Base-by-base conservation (phyloP, 2,888 invertebrate genomes). In the Dexiosoma caninum region DNA sequence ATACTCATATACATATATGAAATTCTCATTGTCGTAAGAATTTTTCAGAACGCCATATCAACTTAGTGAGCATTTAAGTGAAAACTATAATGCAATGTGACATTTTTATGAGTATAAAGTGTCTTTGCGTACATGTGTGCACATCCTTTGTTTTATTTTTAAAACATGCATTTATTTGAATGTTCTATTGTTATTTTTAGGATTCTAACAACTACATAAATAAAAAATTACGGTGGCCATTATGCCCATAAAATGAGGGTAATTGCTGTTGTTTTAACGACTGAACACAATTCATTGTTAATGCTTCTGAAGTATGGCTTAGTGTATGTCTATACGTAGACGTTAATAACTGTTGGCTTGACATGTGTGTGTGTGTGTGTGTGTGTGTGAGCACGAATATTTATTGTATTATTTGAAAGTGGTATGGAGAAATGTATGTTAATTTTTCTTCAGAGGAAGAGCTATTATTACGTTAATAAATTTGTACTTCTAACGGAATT, bases 41-140 rank as follows among this genome's bases (percentile, higher is more conserved):
- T 49, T 70, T 70, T 64, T 64, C 64, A 70, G 75, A 35, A 66
- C 79, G 57, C 70, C 62, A 71, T 51, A 75, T 59, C 66, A 75
- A 75, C 66, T 80, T 80, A 75, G 59, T 46, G 75, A 75, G 70
- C 46, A 71, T 75, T 80, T 80, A 75, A 80, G 79, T 80, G 70
- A 80, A 80, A 80, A 80, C 64, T 66, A 59, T 71, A 80, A 75
- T 71, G 53, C 66, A 80, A 75, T 64, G 44, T 59, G 59, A 80
- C 66, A 71, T 64, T 66, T 75, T 75, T 60, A 80, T 53, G 70
- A 71, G 46, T 27, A 27, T 74, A 32, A 55, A 66, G n/a, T 19
- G 14, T 8, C 46, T 14, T 2, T n/a, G 35, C 7, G 14, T 35
- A 23, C 7, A 21, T 32, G 8, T 55, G n/a, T 44, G 14, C n/a